Evolutionary conservation across 2,888 invertebrate species (phyloP).

Genomic region (Philereme vetulata): DNA sequence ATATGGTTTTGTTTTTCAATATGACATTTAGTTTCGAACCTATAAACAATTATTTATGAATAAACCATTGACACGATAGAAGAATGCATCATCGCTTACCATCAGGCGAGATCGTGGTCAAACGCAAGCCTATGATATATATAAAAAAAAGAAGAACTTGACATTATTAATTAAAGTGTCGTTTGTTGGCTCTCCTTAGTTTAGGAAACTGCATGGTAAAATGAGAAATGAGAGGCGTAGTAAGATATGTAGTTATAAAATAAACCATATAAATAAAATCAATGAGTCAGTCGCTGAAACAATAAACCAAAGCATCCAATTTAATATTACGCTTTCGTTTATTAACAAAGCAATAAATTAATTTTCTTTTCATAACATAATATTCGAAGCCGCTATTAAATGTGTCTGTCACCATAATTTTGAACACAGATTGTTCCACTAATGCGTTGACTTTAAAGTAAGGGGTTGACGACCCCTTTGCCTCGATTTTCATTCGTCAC

Average conservation of each 20-base stretch:
- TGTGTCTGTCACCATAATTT: conserved; percentile 77
- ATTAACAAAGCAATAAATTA: conserved; percentile 74
- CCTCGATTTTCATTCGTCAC: conserved; percentile 75
- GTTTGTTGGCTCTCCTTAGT: too few relatives aligned
- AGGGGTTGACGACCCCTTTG: conserved; percentile 74
- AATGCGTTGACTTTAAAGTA: conserved; percentile 65
- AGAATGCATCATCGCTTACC: too few relatives aligned
- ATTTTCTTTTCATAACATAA: conserved; percentile 69
- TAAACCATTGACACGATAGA: too few relatives aligned
- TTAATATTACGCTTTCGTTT: conserved; percentile 63
- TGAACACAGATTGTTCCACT: conserved; percentile 78
- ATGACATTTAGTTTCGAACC: too few relatives aligned
- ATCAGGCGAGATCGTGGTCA: too few relatives aligned
- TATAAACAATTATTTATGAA: too few relatives aligned
- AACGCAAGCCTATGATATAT: too few relatives aligned
- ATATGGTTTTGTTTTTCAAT: too few relatives aligned
- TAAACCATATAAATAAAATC: conserved; percentile 25
- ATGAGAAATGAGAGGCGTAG: too few relatives aligned
- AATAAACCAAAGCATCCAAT: conserved; percentile 44
- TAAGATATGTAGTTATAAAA: conserved; percentile 5
- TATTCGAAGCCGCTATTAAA: conserved; percentile 70
- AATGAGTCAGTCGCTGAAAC: conserved; percentile 22
- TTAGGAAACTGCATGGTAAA: too few relatives aligned
- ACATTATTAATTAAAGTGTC: too few relatives aligned
- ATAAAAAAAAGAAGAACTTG: too few relatives aligned